Base-by-base conservation (phyloP, 2,888 invertebrate genomes). In the Glomeris marginata region DNA sequence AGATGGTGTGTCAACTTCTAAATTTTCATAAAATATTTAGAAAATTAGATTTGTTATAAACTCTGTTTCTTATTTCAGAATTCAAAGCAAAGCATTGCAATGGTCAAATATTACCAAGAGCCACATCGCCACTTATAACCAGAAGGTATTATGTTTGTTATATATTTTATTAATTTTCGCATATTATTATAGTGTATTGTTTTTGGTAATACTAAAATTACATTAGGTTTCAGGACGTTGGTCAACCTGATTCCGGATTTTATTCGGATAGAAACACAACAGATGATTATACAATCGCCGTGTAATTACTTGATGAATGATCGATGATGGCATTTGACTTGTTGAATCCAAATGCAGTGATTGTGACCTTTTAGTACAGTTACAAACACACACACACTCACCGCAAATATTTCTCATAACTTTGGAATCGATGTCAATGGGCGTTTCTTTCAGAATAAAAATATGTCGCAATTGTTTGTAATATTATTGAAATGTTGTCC, bases 261-360 rank as follows among this genome's bases (percentile, higher is more conserved):
- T 47, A 47, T 22, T 47, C 47, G 40, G 47, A 47, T n/a, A 15
- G 47, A n/a, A 47, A 47, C n/a, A 40, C 41, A 38, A 40, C 47
- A 8, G 47, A 47, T 40, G 47, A 47, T 40, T 47, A 47, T n/a
- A 47, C 47, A 40, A 47, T 47, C 40, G 47, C 47, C 8, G 47
- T 47, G 28, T 47, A 47, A 28, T 28, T 28, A 28, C 4, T 28
- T 5, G 4, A 5, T 28, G 3, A 8, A 5, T 28, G 28, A 28
- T 8, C 8, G 28, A 28, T 28, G 28, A 28, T 28, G 3, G 28
- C 28, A 28, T 28, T 28, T 3, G 8, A 28, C 28, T 28, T 28
- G 28, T 28, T n/a, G 8, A 28, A 28, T 28, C 28, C 28, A 5
- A 28, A 28, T 28, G 28, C 28, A 5, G 28, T 28, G 28, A 28